Evolutionary conservation across 2,888 invertebrate genomes (phyloP).

Genomic region (Thereva unica): DNA sequence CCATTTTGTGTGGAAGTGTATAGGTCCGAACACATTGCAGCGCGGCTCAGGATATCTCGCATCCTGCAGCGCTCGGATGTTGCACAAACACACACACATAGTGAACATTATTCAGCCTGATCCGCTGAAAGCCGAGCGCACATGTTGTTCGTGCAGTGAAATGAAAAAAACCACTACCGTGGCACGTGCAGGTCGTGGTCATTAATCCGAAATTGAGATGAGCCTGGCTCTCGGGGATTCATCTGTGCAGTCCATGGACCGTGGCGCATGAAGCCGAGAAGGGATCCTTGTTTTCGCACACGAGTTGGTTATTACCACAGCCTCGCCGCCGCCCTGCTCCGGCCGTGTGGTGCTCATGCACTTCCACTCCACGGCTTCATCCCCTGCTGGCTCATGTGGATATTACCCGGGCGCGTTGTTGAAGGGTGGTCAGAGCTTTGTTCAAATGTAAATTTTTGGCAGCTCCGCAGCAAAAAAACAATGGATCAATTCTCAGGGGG

Average conservation of each 20-base stretch:
- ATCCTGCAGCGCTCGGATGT: too few species aligned
- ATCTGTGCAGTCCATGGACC: constrained; percentile 7
- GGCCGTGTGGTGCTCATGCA: background rate
- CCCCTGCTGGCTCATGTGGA: background rate
- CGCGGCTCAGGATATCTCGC: too few species aligned
- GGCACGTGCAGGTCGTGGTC: constrained; percentile 40
- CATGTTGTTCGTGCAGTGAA: too few species aligned
- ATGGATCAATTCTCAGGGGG: background rate
- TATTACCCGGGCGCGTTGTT: background rate
- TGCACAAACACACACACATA: too few species aligned
- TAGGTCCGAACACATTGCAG: too few species aligned
- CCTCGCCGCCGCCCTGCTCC: background rate
- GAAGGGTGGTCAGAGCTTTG: constrained; percentile 27
- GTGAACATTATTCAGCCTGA: too few species aligned
- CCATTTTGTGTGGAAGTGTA: too few species aligned
- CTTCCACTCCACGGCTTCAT: background rate
- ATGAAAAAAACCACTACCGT: background rate
- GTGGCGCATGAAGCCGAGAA: background rate
- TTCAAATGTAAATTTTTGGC: constrained; percentile 25
- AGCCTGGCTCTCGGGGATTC: constrained; percentile 19
- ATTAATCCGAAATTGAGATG: constrained; percentile 40
- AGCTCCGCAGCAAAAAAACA: constrained; percentile 20
- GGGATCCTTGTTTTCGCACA: constrained; percentile 20
- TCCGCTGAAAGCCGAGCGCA: too few species aligned
- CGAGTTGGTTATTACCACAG: constrained; percentile 21